Evolutionary conservation across 2,797 vertebrate species (phyloP), one percentile per base, ranked within the genome.

Genomic region (Staurois parvus): DNA sequence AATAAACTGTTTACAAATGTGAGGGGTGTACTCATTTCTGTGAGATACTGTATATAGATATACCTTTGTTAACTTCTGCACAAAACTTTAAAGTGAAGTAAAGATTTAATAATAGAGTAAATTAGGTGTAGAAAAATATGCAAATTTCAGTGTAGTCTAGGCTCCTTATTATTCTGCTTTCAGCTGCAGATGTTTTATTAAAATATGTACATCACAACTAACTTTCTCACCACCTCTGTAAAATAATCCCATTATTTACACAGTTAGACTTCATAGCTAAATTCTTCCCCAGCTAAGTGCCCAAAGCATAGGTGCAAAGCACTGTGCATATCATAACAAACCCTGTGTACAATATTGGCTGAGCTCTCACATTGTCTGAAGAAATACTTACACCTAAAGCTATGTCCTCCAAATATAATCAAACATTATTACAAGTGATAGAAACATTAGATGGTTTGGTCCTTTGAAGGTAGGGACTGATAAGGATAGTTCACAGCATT

Each of bases 371-470:
- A 32, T 29, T 76, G 70, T 87, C 42, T 67, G 42, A 80, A 66
- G 28, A 81, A 88, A 81, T 88, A 3, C 66, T 84, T 84, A 84
- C 45, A 77, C 69, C 62, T 64, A 32, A 78, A 77, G 21, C 21
- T 28, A 26, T 42, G 52, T 34, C n/a, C 62, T 78, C 21, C 21
- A 59, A 19, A 17, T 52, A 52, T 52, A 52, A 17, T 52, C 48
- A 19, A 52, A 52, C 48, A 52, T 52, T 13, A 52, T 4, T 19
- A 52, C 42, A 13, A 52, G 13, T 52, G 4, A 17, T 45, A 12
- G 11, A 45, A 13, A 52, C 48, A 52, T 19, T 24, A 21, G 21
- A 24, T 5, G 1, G 4, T 24, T 9, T 24, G 52, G 21, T 59
- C 19, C 21, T 19, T 52, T 59, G 21, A 59, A n/a, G 21, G 11